phyloP scores from a whole-genome alignment of 2,113 vertebrate genomes.

The Typhlomys cinereus region DNA sequence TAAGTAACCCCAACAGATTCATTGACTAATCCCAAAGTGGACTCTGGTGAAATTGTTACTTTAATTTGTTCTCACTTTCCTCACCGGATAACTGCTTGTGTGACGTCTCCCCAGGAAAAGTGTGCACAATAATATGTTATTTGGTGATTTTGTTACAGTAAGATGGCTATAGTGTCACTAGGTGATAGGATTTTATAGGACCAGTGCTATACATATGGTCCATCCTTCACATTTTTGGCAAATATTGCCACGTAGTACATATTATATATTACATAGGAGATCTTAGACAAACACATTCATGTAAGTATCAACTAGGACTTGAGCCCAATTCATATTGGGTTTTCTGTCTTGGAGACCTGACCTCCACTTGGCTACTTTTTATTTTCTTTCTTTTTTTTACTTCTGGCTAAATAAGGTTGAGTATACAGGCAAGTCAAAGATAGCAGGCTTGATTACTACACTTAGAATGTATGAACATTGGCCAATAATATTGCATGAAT shows the following conservation, averaged over 20 bases:
- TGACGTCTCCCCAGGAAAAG: too few species aligned
- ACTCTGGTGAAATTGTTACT: too few species aligned
- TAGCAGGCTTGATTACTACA: not conserved
- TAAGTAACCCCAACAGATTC: too few species aligned
- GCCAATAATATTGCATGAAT: not conserved
- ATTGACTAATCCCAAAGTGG: too few species aligned
- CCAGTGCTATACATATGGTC: not conserved
- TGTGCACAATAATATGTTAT: too few species aligned
- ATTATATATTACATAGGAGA: not conserved
- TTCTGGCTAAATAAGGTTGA: slow-evolving; percentile 1
- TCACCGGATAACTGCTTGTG: too few species aligned
- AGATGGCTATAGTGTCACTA: not conserved
- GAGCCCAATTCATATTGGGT: not conserved
- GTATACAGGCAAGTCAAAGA: not conserved
- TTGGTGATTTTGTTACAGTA: not conserved
- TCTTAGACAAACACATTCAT: not conserved
- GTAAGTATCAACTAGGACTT: not conserved
- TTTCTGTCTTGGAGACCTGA: not conserved
- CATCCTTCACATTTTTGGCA: not conserved
- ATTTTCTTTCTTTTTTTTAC: not conserved
- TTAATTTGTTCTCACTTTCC: too few species aligned
- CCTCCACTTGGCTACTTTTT: not conserved
- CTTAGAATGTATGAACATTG: not conserved
- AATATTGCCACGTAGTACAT: not conserved
- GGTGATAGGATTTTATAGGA: not conserved